Percentiles rank a stretch among this genome's conserved stretches.
phyloP scores from a whole-genome alignment of 2,888 invertebrate genomes.

The Drosophila quinaria region DNA sequence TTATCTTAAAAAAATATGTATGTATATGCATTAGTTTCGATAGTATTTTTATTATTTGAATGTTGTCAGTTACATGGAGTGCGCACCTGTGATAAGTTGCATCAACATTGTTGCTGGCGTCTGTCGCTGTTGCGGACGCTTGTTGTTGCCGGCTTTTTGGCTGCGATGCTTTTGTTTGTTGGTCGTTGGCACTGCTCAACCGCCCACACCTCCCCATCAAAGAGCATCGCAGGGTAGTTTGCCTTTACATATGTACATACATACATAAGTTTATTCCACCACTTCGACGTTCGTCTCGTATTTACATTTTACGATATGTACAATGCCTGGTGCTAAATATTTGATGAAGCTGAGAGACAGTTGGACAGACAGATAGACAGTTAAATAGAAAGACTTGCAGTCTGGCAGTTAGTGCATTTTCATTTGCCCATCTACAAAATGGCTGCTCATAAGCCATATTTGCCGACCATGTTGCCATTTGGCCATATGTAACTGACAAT shows the following conservation, averaged over 20 bases:
- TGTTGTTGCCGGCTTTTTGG: constrained; percentile 79
- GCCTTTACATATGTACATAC: constrained; percentile 45
- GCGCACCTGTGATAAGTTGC: constrained; percentile 45
- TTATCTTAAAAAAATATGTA: no score
- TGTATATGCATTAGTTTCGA: no score
- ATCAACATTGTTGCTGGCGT: constrained; percentile 60
- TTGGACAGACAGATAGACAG: constrained; percentile 27
- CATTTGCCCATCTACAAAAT: constrained; percentile 64
- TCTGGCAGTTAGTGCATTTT: constrained; percentile 54
- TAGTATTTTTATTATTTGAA: not conserved
- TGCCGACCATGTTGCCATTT: constrained; percentile 29
- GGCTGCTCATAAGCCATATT: constrained; percentile 42
- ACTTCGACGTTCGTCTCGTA: constrained; percentile 61
- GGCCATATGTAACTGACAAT: constrained; percentile 21
- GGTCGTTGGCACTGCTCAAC: constrained; percentile 58
- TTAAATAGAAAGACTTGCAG: constrained; percentile 40
- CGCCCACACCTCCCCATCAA: constrained; percentile 39
- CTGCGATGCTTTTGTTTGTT: constrained; percentile 52
- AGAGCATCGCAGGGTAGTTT: constrained; percentile 69
- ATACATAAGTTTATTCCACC: constrained; percentile 36
- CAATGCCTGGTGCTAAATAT: constrained; percentile 72
- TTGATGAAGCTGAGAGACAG: constrained; percentile 71
- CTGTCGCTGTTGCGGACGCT: constrained; percentile 29
- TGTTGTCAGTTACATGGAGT: not conserved
- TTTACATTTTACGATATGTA: constrained; percentile 65